Percentiles rank a stretch among this genome's conserved stretches.
These are phyloP conservation scores for Morpho deidamia DNA, from an alignment of 2,888 invertebrate genomes.

Conservation along the genomic window DNA sequence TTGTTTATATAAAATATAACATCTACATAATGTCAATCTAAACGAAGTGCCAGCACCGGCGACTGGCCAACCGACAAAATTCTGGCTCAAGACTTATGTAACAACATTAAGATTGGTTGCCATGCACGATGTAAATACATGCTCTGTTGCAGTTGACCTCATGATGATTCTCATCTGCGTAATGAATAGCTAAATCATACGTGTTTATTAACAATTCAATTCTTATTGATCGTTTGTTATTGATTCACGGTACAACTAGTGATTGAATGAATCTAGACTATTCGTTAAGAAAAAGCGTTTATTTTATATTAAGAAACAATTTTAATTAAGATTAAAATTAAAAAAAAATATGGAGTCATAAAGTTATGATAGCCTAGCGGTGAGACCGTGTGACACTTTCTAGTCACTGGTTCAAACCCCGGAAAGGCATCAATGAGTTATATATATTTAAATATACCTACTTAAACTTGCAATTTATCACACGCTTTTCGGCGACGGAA, in stretches of 20 bases:
- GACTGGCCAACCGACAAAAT: conserved; percentile 27
- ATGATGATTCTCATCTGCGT: conserved; percentile 1
- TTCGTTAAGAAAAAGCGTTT: no score
- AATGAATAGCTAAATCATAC: conserved; percentile 1
- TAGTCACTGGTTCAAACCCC: no score
- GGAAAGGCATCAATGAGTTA: no score
- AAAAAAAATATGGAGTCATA: no score
- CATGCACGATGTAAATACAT: conserved; percentile 27
- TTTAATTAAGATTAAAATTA: no score
- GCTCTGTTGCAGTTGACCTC: conserved; percentile 23
- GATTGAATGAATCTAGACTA: not conserved
- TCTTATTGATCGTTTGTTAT: conserved; percentile 5
- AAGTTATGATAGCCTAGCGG: no score
- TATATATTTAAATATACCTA: no score
- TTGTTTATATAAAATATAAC: conserved; percentile 9
- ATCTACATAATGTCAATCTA: conserved; percentile 9
- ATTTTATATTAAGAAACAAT: no score
- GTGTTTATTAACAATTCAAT: conserved; percentile 5
- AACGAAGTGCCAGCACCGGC: conserved; percentile 22
- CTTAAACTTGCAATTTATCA: no score
- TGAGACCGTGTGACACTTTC: no score
- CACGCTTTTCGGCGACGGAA: no score
- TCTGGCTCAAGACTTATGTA: conserved; percentile 27
- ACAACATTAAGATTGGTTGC: conserved; percentile 30
- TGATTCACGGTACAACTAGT: not conserved